Evolutionary conservation across 2,888 invertebrate species (phyloP), one percentile per base, ranked within the genome.

Genomic region (Omphaloscelis lunosa): DNA sequence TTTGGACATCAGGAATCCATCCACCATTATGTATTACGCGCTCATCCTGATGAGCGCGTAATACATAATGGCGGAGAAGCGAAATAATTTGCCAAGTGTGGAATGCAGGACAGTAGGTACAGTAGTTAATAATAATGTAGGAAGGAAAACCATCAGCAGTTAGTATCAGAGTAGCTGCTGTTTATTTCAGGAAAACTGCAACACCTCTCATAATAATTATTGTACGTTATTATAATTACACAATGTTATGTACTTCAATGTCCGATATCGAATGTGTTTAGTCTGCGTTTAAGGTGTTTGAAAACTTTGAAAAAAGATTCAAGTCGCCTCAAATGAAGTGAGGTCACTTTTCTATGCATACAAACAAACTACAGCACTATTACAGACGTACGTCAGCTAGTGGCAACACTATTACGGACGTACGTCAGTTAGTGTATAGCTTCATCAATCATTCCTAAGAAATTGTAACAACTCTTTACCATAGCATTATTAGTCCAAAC

Each of bases 141-240:
- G 61, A 72, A 79, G 84, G 84, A 82, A 82, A 82, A 82, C 75
- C 75, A 41, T 71, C n/a, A 79, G 7, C 20, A 66, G 56, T 58
- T 48, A 63, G 29, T 51, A 27, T 17, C 15, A 5, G 39, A 20
- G n/a, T 48, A 56, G n/a, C 11, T 51, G 12, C 15, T 58, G 53
- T 48, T 63, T 75, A 78, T 74, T 63, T 59, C 34, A 59, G 53
- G 20, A 59, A 23, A 15, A 51, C 23, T 34, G 48, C 27, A 59
- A 23, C 15, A 51, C 8, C n/a, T 53, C 27, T 34, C n/a, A 39
- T 63, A 48, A 51, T 58, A n/a, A n/a, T n/a, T n/a, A 61, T 63
- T 62, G 34, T 58, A 15, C 61, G 20, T 27, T 80, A 39, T 27
- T 80, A 39, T 39, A 53, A 17, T 27, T 65, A 51, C 41, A 39